These are phyloP conservation scores for Apamea monoglypha DNA, from an alignment of 2,888 invertebrate species.

Conservation along the genomic window DNA sequence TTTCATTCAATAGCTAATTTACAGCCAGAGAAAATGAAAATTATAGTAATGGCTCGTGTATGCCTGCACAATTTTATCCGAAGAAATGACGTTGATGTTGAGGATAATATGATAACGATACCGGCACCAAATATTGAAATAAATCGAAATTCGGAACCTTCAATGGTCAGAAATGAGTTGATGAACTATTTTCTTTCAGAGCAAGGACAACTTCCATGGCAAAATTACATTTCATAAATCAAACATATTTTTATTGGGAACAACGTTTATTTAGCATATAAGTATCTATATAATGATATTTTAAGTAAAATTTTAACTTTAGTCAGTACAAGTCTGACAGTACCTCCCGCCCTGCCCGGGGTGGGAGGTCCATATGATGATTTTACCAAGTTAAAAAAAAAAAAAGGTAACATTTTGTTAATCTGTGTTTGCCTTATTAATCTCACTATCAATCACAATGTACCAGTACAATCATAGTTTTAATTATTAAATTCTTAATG, in stretches of 20 bases:
- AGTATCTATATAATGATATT: neutral
- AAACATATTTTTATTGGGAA: slow-evolving; percentile 6
- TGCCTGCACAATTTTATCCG: slow-evolving; percentile 15
- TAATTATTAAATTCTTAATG: too few relatives aligned
- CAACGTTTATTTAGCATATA: slow-evolving; percentile 11
- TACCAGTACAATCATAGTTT: too few relatives aligned
- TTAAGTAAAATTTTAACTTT: slow-evolving; percentile 8
- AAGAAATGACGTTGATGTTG: slow-evolving; percentile 14
- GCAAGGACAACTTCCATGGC: slow-evolving; percentile 1
- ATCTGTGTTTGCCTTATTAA: neutral
- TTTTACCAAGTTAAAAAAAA: too few relatives aligned
- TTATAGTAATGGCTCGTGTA: slow-evolving; percentile 3
- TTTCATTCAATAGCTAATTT: slow-evolving; percentile 17
- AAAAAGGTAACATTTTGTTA: slow-evolving; percentile 15
- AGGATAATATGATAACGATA: slow-evolving; percentile 18
- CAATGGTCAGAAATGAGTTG: slow-evolving; percentile 16
- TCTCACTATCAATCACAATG: neutral
- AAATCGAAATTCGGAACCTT: slow-evolving; percentile 4
- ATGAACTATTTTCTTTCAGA: slow-evolving; percentile 15
- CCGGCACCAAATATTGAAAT: slow-evolving; percentile 15
- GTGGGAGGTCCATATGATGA: too few relatives aligned
- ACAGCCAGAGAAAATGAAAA: slow-evolving; percentile 15
- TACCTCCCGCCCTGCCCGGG: too few relatives aligned
- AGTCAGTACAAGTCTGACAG: too few relatives aligned
- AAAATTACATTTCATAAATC: slow-evolving; percentile 19